These are phyloP conservation scores for Ptychadena robeensis DNA, from an alignment of 2,797 vertebrate species.

Conservation along the genomic window DNA sequence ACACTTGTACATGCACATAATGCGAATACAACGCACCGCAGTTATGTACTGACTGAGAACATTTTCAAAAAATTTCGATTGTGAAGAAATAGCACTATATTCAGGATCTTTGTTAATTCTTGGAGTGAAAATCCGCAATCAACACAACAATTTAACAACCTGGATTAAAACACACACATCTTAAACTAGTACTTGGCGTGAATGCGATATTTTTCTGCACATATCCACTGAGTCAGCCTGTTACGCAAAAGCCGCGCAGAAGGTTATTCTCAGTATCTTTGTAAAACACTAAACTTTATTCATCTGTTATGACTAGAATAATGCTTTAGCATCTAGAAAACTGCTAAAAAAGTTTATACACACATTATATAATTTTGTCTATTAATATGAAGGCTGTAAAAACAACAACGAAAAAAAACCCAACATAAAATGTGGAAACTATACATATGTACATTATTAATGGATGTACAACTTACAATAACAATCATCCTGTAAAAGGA, in stretches of 20 bases:
- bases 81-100: too few relatives aligned
- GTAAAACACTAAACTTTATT: background rate
- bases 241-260: background rate
- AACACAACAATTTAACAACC: too few relatives aligned
- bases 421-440: background rate
- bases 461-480: conserved; percentile 4
- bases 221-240: background rate
- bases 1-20: too few relatives aligned
- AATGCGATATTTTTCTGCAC: background rate
- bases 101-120: too few relatives aligned
- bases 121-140: too few relatives aligned
- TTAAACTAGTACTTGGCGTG: too few relatives aligned
- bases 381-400: background rate
- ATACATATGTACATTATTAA: background rate
- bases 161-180: too few relatives aligned
- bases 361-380: background rate
- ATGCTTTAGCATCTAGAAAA: background rate
- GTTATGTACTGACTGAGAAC: too few relatives aligned
- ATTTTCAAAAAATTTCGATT: too few relatives aligned
- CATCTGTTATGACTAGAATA: background rate
- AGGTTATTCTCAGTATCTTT: background rate
- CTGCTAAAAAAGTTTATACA: background rate
- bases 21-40: too few relatives aligned
- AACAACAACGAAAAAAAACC: too few relatives aligned
- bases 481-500: conserved; percentile 5